A percentile compares a stretch with the other conserved stretches of the same genome.
Evolutionary conservation across 2,797 vertebrate species (phyloP).

Genomic region (Epinephelus coioides): DNA sequence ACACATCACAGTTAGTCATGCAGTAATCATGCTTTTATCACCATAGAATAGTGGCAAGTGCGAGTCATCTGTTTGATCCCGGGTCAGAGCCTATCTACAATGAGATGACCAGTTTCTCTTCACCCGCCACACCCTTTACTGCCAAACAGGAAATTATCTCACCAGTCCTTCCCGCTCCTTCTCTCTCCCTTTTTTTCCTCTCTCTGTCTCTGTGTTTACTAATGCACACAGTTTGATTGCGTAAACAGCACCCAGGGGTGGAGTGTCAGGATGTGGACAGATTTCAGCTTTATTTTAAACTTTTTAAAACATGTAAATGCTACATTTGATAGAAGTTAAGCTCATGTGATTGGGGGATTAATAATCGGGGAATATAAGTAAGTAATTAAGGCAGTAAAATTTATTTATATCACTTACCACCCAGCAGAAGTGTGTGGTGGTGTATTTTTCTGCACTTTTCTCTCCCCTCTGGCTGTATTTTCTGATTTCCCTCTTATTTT

Average conservation of each 20-base stretch:
- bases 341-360: neutral
- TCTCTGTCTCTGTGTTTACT: slow-evolving; percentile 46
- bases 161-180: slow-evolving; percentile 26
- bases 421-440: too few species aligned
- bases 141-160: slow-evolving; percentile 78
- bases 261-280: slow-evolving; percentile 21
- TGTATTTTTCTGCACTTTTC: too few species aligned
- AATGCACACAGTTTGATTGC: slow-evolving; percentile 48
- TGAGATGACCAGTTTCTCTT: slow-evolving; percentile 52
- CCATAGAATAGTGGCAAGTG: neutral
- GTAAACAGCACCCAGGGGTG: slow-evolving; percentile 45
- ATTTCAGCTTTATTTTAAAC: neutral
- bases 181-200: slow-evolving; percentile 1
- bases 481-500: too few species aligned
- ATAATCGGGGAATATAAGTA: neutral
- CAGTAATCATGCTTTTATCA: neutral
- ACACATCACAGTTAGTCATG: neutral
- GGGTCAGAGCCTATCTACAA: slow-evolving; percentile 44
- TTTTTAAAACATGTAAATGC: neutral
- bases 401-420: too few species aligned
- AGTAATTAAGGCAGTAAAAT: too few species aligned
- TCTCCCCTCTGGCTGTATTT: too few species aligned
- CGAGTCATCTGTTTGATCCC: slow-evolving; percentile 21
- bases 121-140: slow-evolving; percentile 40
- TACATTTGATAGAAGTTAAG: neutral